Evolutionary conservation across 2,797 vertebrate genomes (phyloP), one percentile per base, ranked within the genome.

Genomic region (Melanogrammus aeglefinus): DNA sequence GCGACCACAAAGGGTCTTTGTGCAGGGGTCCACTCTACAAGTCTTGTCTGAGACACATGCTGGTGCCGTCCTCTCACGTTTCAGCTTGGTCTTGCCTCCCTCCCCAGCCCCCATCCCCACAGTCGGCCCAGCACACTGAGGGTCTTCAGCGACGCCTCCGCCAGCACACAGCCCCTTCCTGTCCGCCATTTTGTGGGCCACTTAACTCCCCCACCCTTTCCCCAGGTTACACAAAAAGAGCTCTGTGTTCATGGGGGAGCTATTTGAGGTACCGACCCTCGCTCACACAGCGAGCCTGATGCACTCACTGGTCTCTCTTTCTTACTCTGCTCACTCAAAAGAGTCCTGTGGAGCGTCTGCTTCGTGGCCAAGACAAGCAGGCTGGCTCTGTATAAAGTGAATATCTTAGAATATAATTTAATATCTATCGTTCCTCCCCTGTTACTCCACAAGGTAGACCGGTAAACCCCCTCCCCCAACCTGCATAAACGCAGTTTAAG

Each of bases 231-330:
- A 94, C 93, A 95, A 91, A 92, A 90, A 92, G 88, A 84, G 74
- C 88, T 91, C 92, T 94, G 94, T 95, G 87, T 80, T 86, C 86
- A 77, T 78, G 82, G 88, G 91, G 89, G 88, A 87, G 84, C 85
- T 27, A 77, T 84, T 87, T 39, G 76, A 84, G 79, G 63, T 84
- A 74, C 86, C 21, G 9, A n/a, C 24, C 73, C 81, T 80, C 73
- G 80, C 83, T 77, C 86, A 88, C 92, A 91, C 82, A 85, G 81
- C 72, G 79, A 76, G 79, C 83, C 83, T 85, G 81, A 86, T 90
- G 89, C 82, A 87, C 85, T 76, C 82, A 82, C n/a, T 69, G 66
- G 8, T 1, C 13, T 57, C 16, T 69, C 39, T 84, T 33, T 44
- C 75, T 21, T 10, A n/a, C 36, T 72, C 71, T 47, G 16, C 16